Base-by-base conservation (phyloP, 2,888 invertebrate genomes). In the Theretra japonica region DNA sequence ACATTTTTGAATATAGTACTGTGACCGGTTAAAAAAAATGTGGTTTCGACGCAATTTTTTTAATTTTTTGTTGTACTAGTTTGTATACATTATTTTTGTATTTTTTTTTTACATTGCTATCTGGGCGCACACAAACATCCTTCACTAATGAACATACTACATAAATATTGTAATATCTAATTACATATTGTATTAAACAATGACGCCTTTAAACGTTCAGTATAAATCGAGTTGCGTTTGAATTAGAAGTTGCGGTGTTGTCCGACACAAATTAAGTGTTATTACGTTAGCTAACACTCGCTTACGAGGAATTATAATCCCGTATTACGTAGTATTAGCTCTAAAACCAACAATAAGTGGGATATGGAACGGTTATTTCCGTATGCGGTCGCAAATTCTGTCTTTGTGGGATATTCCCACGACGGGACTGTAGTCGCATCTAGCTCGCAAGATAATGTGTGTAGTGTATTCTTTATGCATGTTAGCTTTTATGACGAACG, bases 201-300 rank as follows among this genome's bases (percentile, higher is more conserved):
- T n/a, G 21, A 33, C 15, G 41, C 15, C n/a, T 21, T 59, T 15
- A 28, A 28, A 28, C 28, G 8, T 41, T 41, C 21, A 33, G 62
- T 21, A 62, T 8, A 62, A 33, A 30, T 62, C 15, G 15, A 21
- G 41, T 41, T n/a, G 3, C 21, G 3, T 4, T 33, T 62, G 21
- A 62, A 62, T 41, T 62, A 33, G 21, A 33, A 21, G 1, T 21
- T n/a, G 33, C 33, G 33, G 19, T n/a, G 6, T 5, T 28, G 19
- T 5, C 19, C 6, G 59, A 28, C 59, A 58, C 23, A 59, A 25
- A 59, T 28, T 28, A 59, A 59, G 59, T 59, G 30, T 59, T 33
- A 62, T 33, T 62, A n/a, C 62, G n/a, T 33, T n/a, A 33, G 62
- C 33, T 33, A 62, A 33, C 30, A 60, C 53, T n/a, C 53, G n/a